Conservation (phyloP, 2,797 vertebrate species). For the Hylomyscus alleni region DNA sequence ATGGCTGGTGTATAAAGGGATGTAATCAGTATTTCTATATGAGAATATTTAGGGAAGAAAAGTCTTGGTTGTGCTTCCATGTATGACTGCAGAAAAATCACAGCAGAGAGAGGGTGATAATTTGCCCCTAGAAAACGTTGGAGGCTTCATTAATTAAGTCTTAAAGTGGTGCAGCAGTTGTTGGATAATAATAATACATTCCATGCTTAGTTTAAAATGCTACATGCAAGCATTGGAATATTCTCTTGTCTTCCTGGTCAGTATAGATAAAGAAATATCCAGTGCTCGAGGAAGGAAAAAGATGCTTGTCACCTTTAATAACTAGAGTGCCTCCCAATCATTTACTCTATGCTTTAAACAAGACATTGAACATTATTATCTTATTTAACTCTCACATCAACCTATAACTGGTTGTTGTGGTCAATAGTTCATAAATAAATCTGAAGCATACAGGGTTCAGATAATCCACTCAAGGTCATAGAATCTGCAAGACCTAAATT, state of each 20-base stretch:
- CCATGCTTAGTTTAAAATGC: slow-evolving; percentile 44
- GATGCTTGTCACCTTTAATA: background rate
- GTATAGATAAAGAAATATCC: background rate
- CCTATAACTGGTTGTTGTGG: background rate
- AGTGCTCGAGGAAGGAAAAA: background rate
- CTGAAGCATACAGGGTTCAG: background rate
- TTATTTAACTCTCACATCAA: background rate
- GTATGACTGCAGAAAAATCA: background rate
- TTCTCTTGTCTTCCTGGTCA: background rate
- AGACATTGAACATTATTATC: background rate
- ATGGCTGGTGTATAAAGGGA: background rate
- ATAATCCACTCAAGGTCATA: background rate
- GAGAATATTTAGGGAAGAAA: slow-evolving; percentile 35
- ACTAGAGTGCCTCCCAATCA: background rate
- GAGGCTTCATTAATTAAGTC: slow-evolving; percentile 23
- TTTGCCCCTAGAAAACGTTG: background rate
- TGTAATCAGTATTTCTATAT: slow-evolving; percentile 54
- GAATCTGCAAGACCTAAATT: slow-evolving; percentile 7
- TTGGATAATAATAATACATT: background rate
- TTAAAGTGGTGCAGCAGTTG: background rate
- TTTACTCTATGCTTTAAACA: background rate
- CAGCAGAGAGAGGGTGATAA: background rate
- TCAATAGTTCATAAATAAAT: slow-evolving; percentile 28
- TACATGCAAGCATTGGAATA: slow-evolving; percentile 29
- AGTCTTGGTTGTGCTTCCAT: background rate